Evolutionary conservation across 2,797 vertebrate genomes (phyloP), one percentile per base, ranked within the genome.

Genomic region (Xenops minutus): DNA sequence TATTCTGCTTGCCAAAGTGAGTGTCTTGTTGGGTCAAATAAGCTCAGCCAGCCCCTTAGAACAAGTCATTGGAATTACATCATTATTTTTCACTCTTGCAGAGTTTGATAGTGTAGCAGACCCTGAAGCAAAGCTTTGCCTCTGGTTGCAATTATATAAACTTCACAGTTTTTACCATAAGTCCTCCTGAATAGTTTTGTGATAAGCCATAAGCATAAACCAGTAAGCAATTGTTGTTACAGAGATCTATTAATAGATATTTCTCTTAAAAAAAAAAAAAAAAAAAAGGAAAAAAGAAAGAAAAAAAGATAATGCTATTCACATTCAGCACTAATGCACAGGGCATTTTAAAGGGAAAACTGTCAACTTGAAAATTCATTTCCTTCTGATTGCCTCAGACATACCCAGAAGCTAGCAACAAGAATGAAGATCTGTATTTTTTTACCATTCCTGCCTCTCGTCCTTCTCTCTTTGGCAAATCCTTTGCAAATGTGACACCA

Each of bases 191-290:
- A 92, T 23, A 30, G 56, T 76, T 91, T 73, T 77, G 49, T 77
- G 78, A 95, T 76, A 93, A 95, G 49, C 61, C 36, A 91, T 62
- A 80, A 94, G 68, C 79, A 85, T 88, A 96, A 95, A 94, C 44
- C 0, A 0, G 92, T 92, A 89, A 93, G 75, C 62, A 92, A 88
- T 64, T 82, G 80, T 56, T 92, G 71, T 69, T 76, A 84, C 26
- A 87, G 39, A 92, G 62, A 81, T 85, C 83, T 95, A 90, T 95
- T 93, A 88, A 90, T 90, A 96, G 93, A 87, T 91, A 92, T 52
- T 76, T 63, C 26, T 85, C 27, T 91, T 41, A 12, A 39, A 41
- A 62, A 71, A 14, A 39, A 41, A 55, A 71, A 15, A 8, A 4
- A 54, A 34, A 30, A 19, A 21, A 54, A 32, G 7, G 2, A 21